phyloP scores from a whole-genome alignment of 2,888 invertebrate genomes.

The Laothoe populi region DNA sequence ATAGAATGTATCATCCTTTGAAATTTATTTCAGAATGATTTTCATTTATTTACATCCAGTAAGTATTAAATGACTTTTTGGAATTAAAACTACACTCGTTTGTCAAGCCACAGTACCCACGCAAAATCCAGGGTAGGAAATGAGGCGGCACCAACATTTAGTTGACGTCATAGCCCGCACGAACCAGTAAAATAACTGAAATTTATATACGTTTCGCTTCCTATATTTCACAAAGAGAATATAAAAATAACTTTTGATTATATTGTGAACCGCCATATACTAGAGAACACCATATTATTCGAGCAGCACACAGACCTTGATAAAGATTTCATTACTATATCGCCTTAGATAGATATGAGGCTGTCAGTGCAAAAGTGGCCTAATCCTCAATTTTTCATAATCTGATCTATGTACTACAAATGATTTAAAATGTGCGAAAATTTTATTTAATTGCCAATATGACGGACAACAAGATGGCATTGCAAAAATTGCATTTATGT shows the following conservation, averaged over 20 bases:
- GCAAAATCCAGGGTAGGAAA: conserved; percentile 6
- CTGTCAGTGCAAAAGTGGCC: too few species aligned
- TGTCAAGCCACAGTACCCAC: conserved; percentile 9
- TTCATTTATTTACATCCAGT: background rate
- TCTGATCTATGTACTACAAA: too few species aligned
- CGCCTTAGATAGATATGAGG: too few species aligned
- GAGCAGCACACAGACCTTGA: background rate
- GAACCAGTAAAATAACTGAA: conserved; percentile 9
- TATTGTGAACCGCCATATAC: background rate
- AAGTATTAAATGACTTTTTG: background rate
- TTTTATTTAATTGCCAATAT: too few species aligned
- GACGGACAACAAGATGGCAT: too few species aligned
- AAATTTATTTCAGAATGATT: background rate
- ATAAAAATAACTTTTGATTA: background rate
- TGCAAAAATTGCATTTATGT: too few species aligned
- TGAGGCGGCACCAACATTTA: conserved; percentile 16
- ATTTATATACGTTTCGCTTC: conserved; percentile 7
- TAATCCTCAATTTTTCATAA: too few species aligned
- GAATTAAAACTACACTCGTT: conserved; percentile 12
- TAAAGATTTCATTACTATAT: background rate
- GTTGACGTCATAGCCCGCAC: conserved; percentile 12
- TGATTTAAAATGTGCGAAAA: too few species aligned
- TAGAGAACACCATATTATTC: background rate
- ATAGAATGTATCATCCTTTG: background rate
- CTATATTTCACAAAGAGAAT: background rate